phyloP scores from a whole-genome alignment of 2,888 invertebrate genomes.

The Isotomurus palustris region DNA sequence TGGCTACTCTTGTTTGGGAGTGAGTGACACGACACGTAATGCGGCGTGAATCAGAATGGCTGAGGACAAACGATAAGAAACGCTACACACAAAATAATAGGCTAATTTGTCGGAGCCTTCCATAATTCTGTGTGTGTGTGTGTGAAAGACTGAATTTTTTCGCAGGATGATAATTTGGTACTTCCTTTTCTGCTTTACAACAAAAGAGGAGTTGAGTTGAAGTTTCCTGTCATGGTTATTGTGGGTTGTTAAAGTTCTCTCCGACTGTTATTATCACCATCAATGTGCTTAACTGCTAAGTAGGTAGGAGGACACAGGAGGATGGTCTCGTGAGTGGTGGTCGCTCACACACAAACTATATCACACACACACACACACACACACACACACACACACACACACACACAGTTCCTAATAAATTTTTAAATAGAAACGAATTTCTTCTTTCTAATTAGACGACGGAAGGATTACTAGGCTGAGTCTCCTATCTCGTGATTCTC shows the following conservation, averaged over 20 bases:
- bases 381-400: neutral
- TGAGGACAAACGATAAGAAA: constrained; percentile 5
- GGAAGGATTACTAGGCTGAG: neutral
- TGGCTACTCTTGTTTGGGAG: neutral
- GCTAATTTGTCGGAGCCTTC: constrained; percentile 26
- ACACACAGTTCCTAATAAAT: neutral
- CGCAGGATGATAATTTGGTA: constrained; percentile 46
- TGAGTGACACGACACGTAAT: constrained; percentile 7
- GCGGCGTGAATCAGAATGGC: neutral
- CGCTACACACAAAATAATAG: constrained; percentile 2
- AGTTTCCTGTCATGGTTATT: constrained; percentile 37
- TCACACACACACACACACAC: neutral
- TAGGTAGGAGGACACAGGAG: neutral
- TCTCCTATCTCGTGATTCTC: neutral
- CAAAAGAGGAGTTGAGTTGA: constrained; percentile 39
- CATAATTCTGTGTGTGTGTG: neutral
- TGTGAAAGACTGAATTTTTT: constrained; percentile 36
- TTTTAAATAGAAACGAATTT: neutral
- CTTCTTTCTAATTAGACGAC: neutral
- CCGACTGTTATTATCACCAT: constrained; percentile 4
- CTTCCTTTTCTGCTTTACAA: constrained; percentile 44
- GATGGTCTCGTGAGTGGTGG: neutral
- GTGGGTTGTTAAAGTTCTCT: constrained; percentile 1
- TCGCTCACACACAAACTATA: neutral
- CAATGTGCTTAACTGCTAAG: constrained; percentile 6